These are phyloP conservation scores for Heliothis virescens DNA, from an alignment of 1,140 invertebrate genomes.

Conservation along the genomic window DNA sequence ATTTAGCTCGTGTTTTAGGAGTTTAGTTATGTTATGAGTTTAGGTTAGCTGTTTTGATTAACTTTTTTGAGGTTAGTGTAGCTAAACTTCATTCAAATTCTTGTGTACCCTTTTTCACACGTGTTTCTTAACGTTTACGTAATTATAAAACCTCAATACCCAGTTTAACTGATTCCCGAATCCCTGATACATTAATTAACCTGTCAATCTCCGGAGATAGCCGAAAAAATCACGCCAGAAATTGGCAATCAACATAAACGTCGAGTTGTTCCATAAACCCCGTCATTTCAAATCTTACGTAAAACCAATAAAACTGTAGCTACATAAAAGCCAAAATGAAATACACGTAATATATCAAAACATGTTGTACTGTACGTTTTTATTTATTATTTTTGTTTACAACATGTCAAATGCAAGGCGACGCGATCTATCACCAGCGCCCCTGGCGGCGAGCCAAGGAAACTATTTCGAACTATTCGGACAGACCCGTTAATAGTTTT, in stretches of 20 bases:
- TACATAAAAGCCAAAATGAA: constrained; percentile 65
- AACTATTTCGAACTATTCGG: constrained; percentile 78
- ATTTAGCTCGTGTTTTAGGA: constrained; percentile 15
- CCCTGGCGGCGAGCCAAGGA: constrained; percentile 74
- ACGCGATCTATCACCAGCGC: constrained; percentile 74
- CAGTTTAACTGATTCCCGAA: constrained; percentile 4
- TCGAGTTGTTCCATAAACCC: constrained; percentile 66
- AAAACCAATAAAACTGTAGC: constrained; percentile 72
- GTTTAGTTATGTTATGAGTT: background rate
- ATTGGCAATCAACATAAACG: constrained; percentile 57
- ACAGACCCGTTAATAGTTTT: constrained; percentile 75
- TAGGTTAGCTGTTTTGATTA: background rate
- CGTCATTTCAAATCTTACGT: constrained; percentile 70
- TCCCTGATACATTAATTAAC: constrained; percentile 34
- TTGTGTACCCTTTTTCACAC: too few species aligned
- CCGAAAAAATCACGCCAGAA: constrained; percentile 45
- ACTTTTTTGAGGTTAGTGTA: background rate
- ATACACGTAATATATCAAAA: constrained; percentile 71
- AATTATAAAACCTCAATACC: background rate
- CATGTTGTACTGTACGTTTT: constrained; percentile 61
- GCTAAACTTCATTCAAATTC: background rate
- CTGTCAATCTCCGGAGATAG: constrained; percentile 41
- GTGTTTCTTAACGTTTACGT: background rate
- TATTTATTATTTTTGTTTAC: constrained; percentile 82
- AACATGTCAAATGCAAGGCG: constrained; percentile 73